phyloP scores from a whole-genome alignment of 2,113 vertebrate genomes.

The Phalacrocorax pelagicus region DNA sequence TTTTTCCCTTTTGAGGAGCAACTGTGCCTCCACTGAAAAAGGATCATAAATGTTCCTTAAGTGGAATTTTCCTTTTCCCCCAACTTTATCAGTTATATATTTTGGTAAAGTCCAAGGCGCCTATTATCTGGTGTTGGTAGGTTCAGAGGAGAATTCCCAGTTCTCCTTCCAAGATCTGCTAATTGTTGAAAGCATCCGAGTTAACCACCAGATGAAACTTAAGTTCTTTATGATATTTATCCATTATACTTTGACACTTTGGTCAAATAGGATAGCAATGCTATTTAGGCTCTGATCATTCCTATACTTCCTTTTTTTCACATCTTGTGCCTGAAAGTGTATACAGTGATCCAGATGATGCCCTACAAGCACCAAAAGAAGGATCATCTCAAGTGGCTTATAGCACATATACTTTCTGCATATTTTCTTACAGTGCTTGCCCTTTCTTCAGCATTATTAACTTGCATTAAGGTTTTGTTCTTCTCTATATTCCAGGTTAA shows the following conservation, averaged over 20 bases:
- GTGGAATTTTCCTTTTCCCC: background rate
- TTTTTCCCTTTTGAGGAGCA: background rate
- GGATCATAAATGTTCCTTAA: background rate
- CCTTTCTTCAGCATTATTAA: background rate
- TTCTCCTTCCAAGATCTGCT: background rate
- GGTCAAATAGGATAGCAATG: background rate
- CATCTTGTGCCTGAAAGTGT: background rate
- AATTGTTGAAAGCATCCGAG: background rate
- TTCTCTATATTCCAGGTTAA: background rate
- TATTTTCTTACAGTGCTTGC: background rate
- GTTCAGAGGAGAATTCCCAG: background rate
- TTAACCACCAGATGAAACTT: background rate
- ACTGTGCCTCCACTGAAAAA: background rate
- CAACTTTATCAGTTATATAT: background rate
- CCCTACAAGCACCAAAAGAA: background rate
- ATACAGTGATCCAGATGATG: background rate
- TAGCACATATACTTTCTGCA: background rate
- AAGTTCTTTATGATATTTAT: background rate
- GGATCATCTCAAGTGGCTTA: background rate
- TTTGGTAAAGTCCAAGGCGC: background rate
- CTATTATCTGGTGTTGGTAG: background rate
- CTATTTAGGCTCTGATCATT: background rate
- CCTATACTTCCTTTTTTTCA: background rate
- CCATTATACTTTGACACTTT: background rate
- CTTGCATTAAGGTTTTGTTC: background rate